Evolutionary conservation across 2,888 invertebrate species (phyloP), one percentile per base, ranked within the genome.

Genomic region (Ormyrus thymus): DNA sequence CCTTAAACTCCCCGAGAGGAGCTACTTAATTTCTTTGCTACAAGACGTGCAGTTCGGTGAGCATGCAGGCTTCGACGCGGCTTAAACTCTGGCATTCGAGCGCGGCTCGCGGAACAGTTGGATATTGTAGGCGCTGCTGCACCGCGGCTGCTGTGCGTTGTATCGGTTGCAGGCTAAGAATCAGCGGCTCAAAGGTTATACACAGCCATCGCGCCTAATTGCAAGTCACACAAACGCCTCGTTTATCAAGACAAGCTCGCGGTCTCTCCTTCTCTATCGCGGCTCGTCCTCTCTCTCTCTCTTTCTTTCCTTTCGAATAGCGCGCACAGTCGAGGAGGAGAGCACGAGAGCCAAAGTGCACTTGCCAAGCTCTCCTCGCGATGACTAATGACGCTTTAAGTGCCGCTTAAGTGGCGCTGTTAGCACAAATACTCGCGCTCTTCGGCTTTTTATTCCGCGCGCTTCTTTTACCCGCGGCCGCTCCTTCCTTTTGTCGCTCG

Each of bases 1-100:
- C 88, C 88, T 88, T 88, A 88, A 87, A 87, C 83, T 29, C 4
- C 29, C 29, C 29, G 29, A 29, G 29, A 29, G 29, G 29, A 29
- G 29, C 85, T 85, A 85, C 86, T 88, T 88, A 87, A 88, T 88
- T 88, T 85, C 84, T 86, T 84, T 76, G 81, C 29, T 29, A 29
- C 29, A 29, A 64, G 82, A 61, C 65, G 72, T 76, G 78, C 78
- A 4, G 29, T 29, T 29, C 29, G 29, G 29, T 29, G 29, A 2
- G 2, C 29, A 2, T 29, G 29, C 11, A 15, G 10, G 3, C 8
- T 48, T 29, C 29, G 13, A 29, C 29, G 29, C n/a, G n/a, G n/a
- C 29, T 29, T 29, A 29, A 29, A 29, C 29, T 29, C 29, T 29
- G 3, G 29, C 29, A 4, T 29, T 29, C 58, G 15, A 15, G 7